Evolutionary conservation across 2,113 vertebrate species (phyloP).

Genomic region (Chionodraco myersi): DNA sequence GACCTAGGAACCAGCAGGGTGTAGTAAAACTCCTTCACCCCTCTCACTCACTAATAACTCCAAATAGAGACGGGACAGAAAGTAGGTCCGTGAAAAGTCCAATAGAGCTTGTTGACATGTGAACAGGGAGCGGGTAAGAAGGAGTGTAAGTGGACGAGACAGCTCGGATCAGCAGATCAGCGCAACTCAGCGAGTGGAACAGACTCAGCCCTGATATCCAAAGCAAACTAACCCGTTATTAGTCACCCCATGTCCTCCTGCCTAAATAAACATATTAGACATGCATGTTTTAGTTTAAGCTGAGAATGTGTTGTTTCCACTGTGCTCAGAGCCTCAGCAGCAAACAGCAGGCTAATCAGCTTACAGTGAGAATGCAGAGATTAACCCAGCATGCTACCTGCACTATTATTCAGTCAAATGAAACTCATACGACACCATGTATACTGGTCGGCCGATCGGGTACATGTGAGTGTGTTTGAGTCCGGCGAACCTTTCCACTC

Average conservation of each 20-base stretch:
- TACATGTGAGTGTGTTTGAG: background rate
- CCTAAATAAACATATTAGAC: background rate
- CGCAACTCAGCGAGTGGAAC: background rate
- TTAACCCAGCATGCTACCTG: slow-evolving; percentile 55
- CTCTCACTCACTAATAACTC: no score
- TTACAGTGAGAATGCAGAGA: slow-evolving; percentile 71
- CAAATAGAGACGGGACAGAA: background rate
- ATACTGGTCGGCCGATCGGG: background rate
- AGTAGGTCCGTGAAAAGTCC: background rate
- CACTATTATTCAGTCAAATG: background rate
- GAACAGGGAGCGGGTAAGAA: background rate
- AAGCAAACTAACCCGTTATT: background rate
- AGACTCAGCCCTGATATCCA: background rate
- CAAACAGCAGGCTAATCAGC: slow-evolving; percentile 72
- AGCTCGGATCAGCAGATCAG: background rate
- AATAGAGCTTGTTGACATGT: background rate
- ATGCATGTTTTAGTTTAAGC: background rate
- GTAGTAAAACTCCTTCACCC: background rate
- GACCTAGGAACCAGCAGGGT: no score
- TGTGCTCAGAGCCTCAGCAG: slow-evolving; percentile 24
- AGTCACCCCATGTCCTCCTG: background rate
- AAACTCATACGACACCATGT: background rate
- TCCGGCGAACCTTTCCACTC: background rate
- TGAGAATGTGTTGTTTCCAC: slow-evolving; percentile 9
- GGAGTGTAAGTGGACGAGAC: background rate